These are phyloP conservation scores for Ctenochaetus hawaiiensis DNA, from an alignment of 2,797 vertebrate species.

Conservation along the genomic window DNA sequence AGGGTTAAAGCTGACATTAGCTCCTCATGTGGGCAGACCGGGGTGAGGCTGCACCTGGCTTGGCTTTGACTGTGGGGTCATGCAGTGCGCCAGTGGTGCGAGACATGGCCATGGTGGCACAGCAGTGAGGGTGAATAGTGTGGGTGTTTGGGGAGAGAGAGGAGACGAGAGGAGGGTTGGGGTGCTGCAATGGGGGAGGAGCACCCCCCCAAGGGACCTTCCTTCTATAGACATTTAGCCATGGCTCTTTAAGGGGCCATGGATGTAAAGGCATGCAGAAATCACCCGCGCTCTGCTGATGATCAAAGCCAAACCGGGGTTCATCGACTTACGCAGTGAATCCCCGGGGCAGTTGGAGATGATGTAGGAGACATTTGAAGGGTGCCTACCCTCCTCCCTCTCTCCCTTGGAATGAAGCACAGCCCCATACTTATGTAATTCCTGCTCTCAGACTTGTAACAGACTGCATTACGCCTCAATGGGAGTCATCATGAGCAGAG, in stretches of 20 bases:
- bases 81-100: constrained; percentile 42
- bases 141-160: constrained; percentile 36
- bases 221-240: constrained; percentile 62
- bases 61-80: constrained; percentile 35
- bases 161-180: constrained; percentile 34
- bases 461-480: constrained; percentile 55
- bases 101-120: constrained; percentile 31
- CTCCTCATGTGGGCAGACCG: constrained; percentile 33
- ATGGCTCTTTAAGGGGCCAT: constrained; percentile 61
- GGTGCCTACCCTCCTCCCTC: constrained; percentile 60
- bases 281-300: constrained; percentile 51
- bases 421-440: constrained; percentile 76
- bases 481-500: constrained; percentile 53
- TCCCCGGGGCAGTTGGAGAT: constrained; percentile 62
- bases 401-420: constrained; percentile 53
- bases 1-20: constrained; percentile 66
- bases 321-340: constrained; percentile 62
- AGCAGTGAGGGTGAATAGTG: constrained; percentile 34
- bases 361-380: constrained; percentile 75
- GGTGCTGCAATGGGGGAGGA: constrained; percentile 47
- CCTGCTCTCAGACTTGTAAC: constrained; percentile 63
- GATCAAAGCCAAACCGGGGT: constrained; percentile 81
- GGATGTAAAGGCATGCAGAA: constrained; percentile 64
- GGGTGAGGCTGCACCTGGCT: constrained; percentile 21
- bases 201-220: constrained; percentile 42